Evolutionary conservation across 2,797 vertebrate species (phyloP), one percentile per base, ranked within the genome.

Genomic region (Perodicticus potto): DNA sequence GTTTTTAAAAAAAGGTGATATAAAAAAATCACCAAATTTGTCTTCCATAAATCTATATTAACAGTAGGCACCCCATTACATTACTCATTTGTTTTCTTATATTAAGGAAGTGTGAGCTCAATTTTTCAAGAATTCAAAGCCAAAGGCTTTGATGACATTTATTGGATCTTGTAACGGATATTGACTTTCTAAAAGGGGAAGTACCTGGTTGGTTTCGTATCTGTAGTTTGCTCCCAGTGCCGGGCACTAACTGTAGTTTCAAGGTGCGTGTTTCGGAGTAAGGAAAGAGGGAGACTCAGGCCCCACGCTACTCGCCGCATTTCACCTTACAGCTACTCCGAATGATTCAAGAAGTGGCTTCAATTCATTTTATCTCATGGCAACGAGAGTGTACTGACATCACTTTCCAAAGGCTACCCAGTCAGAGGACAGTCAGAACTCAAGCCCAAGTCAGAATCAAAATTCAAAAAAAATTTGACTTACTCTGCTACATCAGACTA

Each of bases 1-100:
- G 77, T 94, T 93, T 95, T 96, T 96, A 89, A 91, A 91, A 29
- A 89, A 32, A 67, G 55, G 95, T n/a, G 1, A 95, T 95, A 82
- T 13, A 55, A 96, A 86, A 86, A 95, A 96, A 69, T 83, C 5
- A 19, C 85, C 80, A 84, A 78, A 69, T 76, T 65, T 76, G 22
- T 94, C 86, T 94, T 84, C 93, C 34, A 37, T 89, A 77, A 78
- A 82, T 96, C 94, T 85, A 6, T 69, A 53, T 96, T 81, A 80
- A 61, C 19, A 43, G 29, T 34, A 89, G 61, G 8, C 59, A 17
- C 12, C 59, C 59, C 29, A 55, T 89, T 92, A 89, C 40, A 83
- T 89, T 72, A 70, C 25, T 72, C 37, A 29, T 29, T 67, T 90
- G 34, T 86, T 78, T 69, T 57, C 81, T 76, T 88, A 25, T 45